Base-by-base conservation (phyloP, 2,113 vertebrate genomes). In the Acrocephalus arundinaceus region DNA sequence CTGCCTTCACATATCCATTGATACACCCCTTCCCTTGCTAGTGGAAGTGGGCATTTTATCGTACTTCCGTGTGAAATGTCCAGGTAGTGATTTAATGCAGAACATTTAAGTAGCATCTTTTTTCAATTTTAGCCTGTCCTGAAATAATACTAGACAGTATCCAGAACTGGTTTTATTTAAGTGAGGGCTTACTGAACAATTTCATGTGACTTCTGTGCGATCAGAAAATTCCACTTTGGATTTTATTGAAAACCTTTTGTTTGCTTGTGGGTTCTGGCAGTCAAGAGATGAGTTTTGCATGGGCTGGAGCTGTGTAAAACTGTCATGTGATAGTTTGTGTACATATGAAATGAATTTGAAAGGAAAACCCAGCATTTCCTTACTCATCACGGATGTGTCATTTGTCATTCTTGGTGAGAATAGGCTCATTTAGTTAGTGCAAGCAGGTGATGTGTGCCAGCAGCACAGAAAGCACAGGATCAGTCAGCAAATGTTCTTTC, bases 361-460 rank as follows among this genome's bases (percentile, higher is more conserved):
- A 85, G 76, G 61, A 80, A 94, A 93, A 7, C 15, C 15, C 90
- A 81, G 65, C 48, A 19, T 84, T 94, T 94, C 87, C 79, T 88
- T 92, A 65, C 90, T 96, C 68, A 28, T 93, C 76, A 17, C 0
- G 2, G 62, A 25, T 75, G 70, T 67, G 94, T 86, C 72, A 87
- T 91, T 80, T 91, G 89, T 31, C 92, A 51, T 71, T 72, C 58
- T 77, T 3, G 3, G n/a, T 72, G 90, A 75, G 93, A 94, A 94
- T 37, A 68, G 65, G 83, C 83, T 95, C 61, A 11, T 84, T 93
- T 55, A 66, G 82, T 49, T 94, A 88, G 55, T 45, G 79, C 78
- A 43, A 52, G 77, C 31, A 81, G 95, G 57, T 55, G 79, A 72
- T 79, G 74, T 73, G 21, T 13, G 3, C 67, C 82, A 93, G 37